These are phyloP conservation scores for Anolis sagrei DNA, from an alignment of 2,113 vertebrate species.

Conservation along the genomic window DNA sequence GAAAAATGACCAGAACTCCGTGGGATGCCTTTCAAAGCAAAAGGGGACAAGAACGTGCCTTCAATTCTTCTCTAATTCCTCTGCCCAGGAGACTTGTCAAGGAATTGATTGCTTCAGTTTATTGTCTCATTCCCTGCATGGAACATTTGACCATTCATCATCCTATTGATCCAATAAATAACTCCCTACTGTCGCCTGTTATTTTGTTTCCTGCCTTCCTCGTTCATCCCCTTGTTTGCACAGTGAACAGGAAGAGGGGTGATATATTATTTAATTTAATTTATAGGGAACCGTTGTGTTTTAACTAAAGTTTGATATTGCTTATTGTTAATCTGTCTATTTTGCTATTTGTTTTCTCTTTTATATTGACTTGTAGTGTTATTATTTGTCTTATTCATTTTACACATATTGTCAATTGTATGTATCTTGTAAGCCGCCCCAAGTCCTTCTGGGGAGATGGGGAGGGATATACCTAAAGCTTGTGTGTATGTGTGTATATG, in stretches of 20 bases:
- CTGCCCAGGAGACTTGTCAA: slow-evolving; percentile 5
- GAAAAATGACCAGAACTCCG: background rate
- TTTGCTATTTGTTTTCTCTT: too few species aligned
- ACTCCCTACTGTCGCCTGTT: background rate
- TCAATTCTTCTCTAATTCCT: slow-evolving; percentile 8
- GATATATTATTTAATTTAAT: too few species aligned
- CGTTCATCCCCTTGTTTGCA: background rate
- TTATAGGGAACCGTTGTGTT: background rate
- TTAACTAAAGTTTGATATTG: too few species aligned
- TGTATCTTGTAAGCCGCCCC: too few species aligned
- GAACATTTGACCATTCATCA: slow-evolving; percentile 19
- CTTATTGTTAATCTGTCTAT: too few species aligned
- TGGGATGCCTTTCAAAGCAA: background rate
- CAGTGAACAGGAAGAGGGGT: background rate
- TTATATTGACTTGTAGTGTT: too few species aligned
- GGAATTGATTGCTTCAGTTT: slow-evolving; percentile 26
- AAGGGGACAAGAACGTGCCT: background rate
- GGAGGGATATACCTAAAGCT: too few species aligned
- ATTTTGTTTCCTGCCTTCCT: slow-evolving; percentile 13
- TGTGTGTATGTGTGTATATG: too few species aligned
- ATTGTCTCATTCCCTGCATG: background rate
- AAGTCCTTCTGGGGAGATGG: too few species aligned
- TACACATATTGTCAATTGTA: too few species aligned
- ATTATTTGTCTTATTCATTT: too few species aligned
- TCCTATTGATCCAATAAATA: slow-evolving; percentile 40